Evolutionary conservation across 2,888 invertebrate genomes (phyloP), one percentile per base, ranked within the genome.

Genomic region (Epistrophe grossulariae): DNA sequence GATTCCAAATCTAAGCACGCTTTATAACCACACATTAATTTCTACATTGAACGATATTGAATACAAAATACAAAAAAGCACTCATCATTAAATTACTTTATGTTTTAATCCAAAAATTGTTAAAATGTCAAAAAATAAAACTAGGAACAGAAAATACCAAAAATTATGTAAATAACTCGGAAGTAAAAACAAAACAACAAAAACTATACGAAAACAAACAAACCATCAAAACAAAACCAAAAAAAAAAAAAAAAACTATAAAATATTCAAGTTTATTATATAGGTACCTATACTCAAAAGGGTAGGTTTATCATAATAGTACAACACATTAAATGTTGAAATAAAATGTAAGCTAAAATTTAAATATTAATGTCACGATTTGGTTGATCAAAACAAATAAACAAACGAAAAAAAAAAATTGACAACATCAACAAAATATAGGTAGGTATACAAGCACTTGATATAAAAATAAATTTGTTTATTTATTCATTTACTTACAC

Each of bases 331-430:
- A 24, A 43, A 15, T 43, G 10, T 13, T 28, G 15, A 0, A 24
- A 48, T 13, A 45, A 48, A 31, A 0, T 31, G 13, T 31, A 2
- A 48, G 8, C 17, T 48, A 19, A 24, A 48, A 66, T 66, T 28
- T 45, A 7, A 48, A 38, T 68, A 68, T 68, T 50, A 19, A 50
- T 68, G 68, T 68, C 68, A 68, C 50, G 68, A 68, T 9, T 68
- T 50, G 1, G 50, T 68, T 68, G 24, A 50, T 19, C 13, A 68
- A 45, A 64, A 64, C n/a, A n/a, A 62, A 4, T 2, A 52, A 24
- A 24, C 24, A 24, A 10, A 52, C 4, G 2, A 52, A 59, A 28
- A 43, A 43, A 43, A 40, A 13, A n/a, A 35, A 19, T 31, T 24
- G 45, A n/a, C 8, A 50, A 68, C 17, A 43, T 19, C 35, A 48